Conservation (phyloP, 2,888 invertebrate species). For the Sesamia inferens region DNA sequence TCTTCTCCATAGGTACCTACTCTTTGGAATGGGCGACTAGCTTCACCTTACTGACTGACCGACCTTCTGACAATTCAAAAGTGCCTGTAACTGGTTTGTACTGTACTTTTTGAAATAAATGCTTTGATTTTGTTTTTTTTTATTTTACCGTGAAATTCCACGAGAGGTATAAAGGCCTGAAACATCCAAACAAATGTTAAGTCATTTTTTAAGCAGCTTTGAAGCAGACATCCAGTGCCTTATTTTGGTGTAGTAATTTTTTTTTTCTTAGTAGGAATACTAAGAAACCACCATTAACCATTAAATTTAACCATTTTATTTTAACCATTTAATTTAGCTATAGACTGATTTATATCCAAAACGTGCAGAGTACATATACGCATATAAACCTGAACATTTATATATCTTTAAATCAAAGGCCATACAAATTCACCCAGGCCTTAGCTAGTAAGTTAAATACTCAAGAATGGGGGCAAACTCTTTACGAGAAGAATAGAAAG, state of each 20-base stretch:
- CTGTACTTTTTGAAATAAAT: too few species aligned
- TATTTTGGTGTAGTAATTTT: background rate
- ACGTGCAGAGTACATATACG: background rate
- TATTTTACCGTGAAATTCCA: background rate
- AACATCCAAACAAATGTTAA: background rate
- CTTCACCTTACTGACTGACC: too few species aligned
- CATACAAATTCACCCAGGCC: background rate
- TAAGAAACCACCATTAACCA: too few species aligned
- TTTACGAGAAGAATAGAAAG: conserved; percentile 31
- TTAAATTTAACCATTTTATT: background rate
- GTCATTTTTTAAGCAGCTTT: background rate
- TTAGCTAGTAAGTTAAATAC: conserved; percentile 12
- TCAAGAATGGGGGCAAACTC: conserved; percentile 42
- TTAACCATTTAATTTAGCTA: background rate
- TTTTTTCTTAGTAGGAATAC: background rate
- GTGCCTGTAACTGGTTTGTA: too few species aligned
- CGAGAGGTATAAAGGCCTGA: background rate
- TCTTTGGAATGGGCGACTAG: too few species aligned
- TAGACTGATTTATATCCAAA: background rate
- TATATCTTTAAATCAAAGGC: background rate
- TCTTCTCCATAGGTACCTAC: too few species aligned
- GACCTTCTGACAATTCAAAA: too few species aligned
- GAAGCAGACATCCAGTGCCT: background rate
- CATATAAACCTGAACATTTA: background rate
- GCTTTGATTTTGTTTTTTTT: too few species aligned